Evolutionary conservation across 1,140 invertebrate species (phyloP).

Genomic region (Elysia chlorotica): DNA sequence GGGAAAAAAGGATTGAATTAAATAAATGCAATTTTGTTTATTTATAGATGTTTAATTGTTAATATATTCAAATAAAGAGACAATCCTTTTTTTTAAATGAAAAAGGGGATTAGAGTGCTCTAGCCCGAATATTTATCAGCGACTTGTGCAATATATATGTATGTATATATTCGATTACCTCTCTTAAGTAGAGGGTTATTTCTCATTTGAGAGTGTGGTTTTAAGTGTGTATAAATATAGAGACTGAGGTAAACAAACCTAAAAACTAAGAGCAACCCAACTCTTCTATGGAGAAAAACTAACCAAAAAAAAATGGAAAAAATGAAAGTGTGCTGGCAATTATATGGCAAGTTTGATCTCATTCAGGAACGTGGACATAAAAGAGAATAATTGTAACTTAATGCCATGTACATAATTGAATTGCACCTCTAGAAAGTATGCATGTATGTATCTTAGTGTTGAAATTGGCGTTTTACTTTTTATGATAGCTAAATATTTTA

Average conservation of each 20-base stretch:
- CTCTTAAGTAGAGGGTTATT: background rate
- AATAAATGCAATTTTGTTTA: background rate
- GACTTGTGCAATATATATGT: background rate
- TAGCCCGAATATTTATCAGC: background rate
- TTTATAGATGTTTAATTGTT: conserved; percentile 1
- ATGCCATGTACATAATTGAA: no score
- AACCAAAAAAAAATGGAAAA: conserved; percentile 4
- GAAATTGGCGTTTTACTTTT: no score
- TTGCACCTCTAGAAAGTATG: no score
- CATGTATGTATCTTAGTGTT: no score
- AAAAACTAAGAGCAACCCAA: conserved; percentile 42
- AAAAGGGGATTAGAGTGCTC: background rate
- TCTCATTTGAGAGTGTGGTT: background rate
- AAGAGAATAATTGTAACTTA: no score
- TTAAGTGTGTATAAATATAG: conserved; percentile 7
- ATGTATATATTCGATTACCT: background rate
- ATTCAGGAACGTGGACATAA: no score
- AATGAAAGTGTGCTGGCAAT: background rate
- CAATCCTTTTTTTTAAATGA: background rate
- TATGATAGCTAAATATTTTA: no score
- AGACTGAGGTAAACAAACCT: conserved; percentile 42
- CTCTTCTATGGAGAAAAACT: conserved; percentile 47
- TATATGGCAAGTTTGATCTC: no score
- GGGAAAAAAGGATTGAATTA: background rate
- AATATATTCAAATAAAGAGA: background rate